Conservation (phyloP, 2,113 vertebrate species). For the Heterotis niloticus region DNA sequence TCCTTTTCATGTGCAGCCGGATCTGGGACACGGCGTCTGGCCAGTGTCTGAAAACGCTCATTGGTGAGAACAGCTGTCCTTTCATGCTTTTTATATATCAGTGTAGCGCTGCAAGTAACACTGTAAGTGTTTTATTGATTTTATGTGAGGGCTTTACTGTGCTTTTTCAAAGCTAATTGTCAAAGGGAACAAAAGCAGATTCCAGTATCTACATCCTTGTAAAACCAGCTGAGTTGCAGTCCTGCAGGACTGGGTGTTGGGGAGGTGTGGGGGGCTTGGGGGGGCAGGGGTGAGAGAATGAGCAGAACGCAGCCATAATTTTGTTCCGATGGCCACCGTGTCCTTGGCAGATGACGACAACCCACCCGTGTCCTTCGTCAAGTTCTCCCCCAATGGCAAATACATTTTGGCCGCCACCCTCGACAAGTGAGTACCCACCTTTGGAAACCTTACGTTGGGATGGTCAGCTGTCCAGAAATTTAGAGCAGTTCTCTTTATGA, state of each 20-base stretch:
- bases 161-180: too few relatives aligned
- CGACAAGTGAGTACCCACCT: conserved; percentile 82
- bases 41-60: conserved; percentile 97
- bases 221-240: too few relatives aligned
- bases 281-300: background rate
- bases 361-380: conserved; percentile 96
- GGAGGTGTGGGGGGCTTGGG: background rate
- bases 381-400: conserved; percentile 97
- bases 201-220: too few relatives aligned
- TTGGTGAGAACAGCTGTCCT: conserved; percentile 69
- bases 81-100: background rate
- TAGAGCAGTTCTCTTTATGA: too few relatives aligned
- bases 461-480: too few relatives aligned
- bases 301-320: too few relatives aligned
- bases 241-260: background rate
- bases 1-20: conserved; percentile 64
- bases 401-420: conserved; percentile 96
- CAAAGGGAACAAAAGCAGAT: too few relatives aligned
- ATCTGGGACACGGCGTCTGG: conserved; percentile 99
- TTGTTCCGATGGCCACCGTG: conserved; percentile 5
- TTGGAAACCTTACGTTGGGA: background rate
- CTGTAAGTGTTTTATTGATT: too few relatives aligned
- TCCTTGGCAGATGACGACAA: conserved; percentile 85
- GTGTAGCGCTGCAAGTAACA: too few relatives aligned
- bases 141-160: too few relatives aligned